A percentile compares a stretch with the other conserved stretches of the same genome.
Evolutionary conservation across 2,113 vertebrate species (phyloP).

Genomic region (Istiophorus platypterus): DNA sequence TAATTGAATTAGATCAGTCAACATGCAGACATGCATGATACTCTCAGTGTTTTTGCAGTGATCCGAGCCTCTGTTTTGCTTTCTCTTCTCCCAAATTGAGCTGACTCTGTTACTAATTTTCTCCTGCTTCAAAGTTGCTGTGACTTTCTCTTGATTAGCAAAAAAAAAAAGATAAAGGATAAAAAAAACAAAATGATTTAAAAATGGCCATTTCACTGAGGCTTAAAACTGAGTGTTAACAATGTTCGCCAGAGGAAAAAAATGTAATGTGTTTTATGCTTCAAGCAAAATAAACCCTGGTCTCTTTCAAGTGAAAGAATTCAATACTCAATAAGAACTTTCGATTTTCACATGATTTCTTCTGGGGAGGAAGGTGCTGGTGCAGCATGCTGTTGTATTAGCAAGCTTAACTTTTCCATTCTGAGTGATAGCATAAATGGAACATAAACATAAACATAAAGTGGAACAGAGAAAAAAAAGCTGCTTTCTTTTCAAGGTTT

Average conservation of each 20-base stretch:
- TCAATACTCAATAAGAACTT: background rate
- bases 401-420: background rate
- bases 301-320: background rate
- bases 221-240: background rate
- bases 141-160: background rate
- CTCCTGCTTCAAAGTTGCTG: background rate
- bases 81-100: background rate
- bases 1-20: slow-evolving; percentile 49
- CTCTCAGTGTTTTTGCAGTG: background rate
- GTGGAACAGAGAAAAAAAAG: background rate
- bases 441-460: slow-evolving; percentile 33
- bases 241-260: no score
- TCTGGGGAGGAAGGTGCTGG: background rate
- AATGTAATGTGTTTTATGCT: background rate
- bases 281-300: background rate
- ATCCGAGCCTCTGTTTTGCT: background rate
- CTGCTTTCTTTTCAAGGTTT: slow-evolving; percentile 5
- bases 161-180: background rate
- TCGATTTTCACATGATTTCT: slow-evolving; percentile 9
- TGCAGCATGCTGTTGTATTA: background rate
- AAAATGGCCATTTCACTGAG: background rate
- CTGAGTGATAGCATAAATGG: slow-evolving; percentile 4
- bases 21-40: slow-evolving; percentile 7
- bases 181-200: background rate
- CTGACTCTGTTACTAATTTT: background rate